These are phyloP conservation scores for Dicerorhinus sumatrensis DNA, from an alignment of 2,113 vertebrate genomes.

Conservation along the genomic window DNA sequence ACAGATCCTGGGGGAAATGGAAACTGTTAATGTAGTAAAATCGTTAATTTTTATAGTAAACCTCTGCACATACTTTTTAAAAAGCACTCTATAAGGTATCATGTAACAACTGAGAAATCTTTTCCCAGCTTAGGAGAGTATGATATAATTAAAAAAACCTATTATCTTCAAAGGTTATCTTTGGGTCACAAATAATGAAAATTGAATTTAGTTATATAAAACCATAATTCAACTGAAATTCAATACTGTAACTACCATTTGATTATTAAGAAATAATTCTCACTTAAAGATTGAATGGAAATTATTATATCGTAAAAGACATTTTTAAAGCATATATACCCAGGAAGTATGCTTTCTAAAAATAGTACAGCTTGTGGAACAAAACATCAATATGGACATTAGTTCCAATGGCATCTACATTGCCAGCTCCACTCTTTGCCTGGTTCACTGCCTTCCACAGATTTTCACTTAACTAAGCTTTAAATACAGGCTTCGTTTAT, in stretches of 20 bases:
- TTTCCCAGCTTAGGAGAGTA: neutral
- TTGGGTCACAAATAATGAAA: neutral
- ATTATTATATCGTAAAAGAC: neutral
- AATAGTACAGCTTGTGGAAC: neutral
- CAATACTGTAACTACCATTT: neutral
- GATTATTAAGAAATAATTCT: slow-evolving; percentile 22
- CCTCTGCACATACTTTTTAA: neutral
- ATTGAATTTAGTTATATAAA: slow-evolving; percentile 2
- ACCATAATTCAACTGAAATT: neutral
- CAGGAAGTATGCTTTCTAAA: neutral
- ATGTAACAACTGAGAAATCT: neutral
- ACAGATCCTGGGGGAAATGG: neutral
- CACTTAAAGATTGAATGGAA: neutral
- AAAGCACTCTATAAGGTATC: neutral
- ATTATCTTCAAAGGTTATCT: neutral
- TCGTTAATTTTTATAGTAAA: neutral
- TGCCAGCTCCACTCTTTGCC: neutral
- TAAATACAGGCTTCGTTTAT: neutral
- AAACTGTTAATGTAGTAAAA: neutral
- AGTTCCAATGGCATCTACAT: neutral
- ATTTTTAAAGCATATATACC: neutral
- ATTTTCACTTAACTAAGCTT: neutral
- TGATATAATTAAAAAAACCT: neutral
- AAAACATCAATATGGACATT: neutral
- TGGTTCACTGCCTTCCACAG: neutral